These are phyloP conservation scores for Standfussiana lucernea DNA, from an alignment of 2,888 invertebrate genomes.

Conservation along the genomic window DNA sequence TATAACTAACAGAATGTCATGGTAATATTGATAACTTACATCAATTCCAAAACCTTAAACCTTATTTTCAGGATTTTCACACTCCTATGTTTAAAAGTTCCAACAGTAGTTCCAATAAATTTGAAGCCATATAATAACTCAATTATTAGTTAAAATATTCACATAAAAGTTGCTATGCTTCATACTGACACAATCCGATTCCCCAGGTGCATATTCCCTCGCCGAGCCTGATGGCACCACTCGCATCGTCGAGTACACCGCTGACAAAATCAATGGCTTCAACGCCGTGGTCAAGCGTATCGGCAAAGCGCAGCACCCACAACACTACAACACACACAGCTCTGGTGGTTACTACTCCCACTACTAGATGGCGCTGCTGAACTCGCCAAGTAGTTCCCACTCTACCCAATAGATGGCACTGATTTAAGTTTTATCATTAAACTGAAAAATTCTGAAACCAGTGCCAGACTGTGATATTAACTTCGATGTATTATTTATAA, in stretches of 20 bases:
- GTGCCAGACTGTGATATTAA: constrained; percentile 80
- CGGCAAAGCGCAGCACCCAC: constrained; percentile 87
- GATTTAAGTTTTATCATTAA: constrained; percentile 49
- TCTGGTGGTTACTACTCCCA: constrained; percentile 80
- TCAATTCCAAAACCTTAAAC: too few species aligned
- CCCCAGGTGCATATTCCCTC: constrained; percentile 87
- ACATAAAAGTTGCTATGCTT: background rate
- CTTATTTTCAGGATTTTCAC: background rate
- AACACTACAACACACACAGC: constrained; percentile 79
- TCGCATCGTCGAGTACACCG: constrained; percentile 89
- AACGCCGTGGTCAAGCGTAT: constrained; percentile 89
- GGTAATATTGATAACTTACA: background rate
- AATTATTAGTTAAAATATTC: background rate
- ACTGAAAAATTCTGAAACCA: constrained; percentile 55
- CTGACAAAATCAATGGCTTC: constrained; percentile 88
- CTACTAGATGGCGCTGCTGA: constrained; percentile 82
- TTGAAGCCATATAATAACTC: background rate
- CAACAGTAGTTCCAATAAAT: background rate
- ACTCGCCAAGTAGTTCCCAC: constrained; percentile 57
- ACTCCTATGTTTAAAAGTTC: background rate
- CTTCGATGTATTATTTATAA: constrained; percentile 68
- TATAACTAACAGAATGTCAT: background rate
- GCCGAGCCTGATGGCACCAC: constrained; percentile 89
- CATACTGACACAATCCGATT: constrained; percentile 30
- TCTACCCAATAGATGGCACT: constrained; percentile 75